These are phyloP conservation scores for Hyperoplus immaculatus DNA, from an alignment of 2,797 vertebrate species.

Conservation along the genomic window DNA sequence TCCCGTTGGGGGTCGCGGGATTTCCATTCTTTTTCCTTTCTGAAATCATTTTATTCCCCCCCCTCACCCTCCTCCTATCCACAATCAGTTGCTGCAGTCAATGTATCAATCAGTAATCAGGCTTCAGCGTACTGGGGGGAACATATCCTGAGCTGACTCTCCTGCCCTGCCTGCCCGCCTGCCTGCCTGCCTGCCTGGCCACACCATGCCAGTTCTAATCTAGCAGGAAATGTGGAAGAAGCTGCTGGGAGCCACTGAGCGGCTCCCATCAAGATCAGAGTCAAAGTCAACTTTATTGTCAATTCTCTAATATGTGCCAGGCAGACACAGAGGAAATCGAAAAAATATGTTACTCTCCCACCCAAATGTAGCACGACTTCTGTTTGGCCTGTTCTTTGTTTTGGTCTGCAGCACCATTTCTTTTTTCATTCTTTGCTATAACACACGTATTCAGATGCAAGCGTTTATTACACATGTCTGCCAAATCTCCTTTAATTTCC, in stretches of 20 bases:
- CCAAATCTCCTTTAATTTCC: not conserved
- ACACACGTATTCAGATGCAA: constrained; percentile 26
- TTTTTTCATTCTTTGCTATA: constrained; percentile 35
- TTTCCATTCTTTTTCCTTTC: constrained; percentile 51
- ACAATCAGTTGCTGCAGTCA: constrained; percentile 66
- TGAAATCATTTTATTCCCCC: constrained; percentile 48
- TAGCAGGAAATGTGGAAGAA: constrained; percentile 55
- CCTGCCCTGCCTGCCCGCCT: constrained; percentile 11
- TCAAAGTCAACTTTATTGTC: too few relatives aligned
- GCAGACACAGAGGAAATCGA: too few relatives aligned
- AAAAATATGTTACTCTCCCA: too few relatives aligned
- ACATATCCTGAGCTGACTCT: constrained; percentile 29
- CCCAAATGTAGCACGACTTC: constrained; percentile 37
- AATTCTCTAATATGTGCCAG: too few relatives aligned
- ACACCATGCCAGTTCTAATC: constrained; percentile 49
- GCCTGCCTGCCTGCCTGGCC: constrained; percentile 29
- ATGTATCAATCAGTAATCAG: constrained; percentile 76
- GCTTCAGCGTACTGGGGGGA: constrained; percentile 38
- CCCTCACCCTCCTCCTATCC: constrained; percentile 31
- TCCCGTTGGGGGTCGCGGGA: too few relatives aligned
- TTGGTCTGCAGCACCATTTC: constrained; percentile 12
- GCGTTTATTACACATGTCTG: constrained; percentile 15
- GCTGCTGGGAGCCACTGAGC: constrained; percentile 35
- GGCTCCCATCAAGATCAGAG: constrained; percentile 29
- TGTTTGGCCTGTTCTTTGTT: constrained; percentile 38